phyloP scores from a whole-genome alignment of 2,888 invertebrate species.

The Pinctada fucata region DNA sequence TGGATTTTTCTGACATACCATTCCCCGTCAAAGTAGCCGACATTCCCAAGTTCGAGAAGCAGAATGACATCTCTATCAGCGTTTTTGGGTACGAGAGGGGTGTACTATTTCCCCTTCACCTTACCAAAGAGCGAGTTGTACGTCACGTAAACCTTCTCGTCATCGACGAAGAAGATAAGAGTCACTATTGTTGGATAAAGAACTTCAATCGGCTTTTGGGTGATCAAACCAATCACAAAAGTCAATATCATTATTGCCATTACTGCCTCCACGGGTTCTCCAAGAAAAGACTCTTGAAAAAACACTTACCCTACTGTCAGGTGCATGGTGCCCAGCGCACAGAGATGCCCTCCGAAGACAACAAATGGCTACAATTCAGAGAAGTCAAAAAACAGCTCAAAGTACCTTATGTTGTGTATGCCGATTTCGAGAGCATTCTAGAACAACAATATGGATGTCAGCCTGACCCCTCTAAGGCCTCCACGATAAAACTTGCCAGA shows the following conservation, averaged over 20 bases:
- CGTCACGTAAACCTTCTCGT: conserved; percentile 21
- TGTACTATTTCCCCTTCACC: conserved; percentile 34
- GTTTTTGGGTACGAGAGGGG: conserved; percentile 40
- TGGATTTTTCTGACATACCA: conserved; percentile 29
- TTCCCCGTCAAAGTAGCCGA: conserved; percentile 27
- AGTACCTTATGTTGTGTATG: conserved; percentile 25
- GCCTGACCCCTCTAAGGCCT: neutral
- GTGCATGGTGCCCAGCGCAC: conserved; percentile 20
- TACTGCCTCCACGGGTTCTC: conserved; percentile 42
- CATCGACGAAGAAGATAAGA: conserved; percentile 3
- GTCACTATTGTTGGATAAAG: conserved; percentile 28
- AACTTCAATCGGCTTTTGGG: conserved; percentile 5
- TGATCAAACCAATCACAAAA: neutral
- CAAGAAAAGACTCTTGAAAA: conserved; percentile 4
- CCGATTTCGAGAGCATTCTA: conserved; percentile 14
- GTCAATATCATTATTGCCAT: conserved; percentile 24
- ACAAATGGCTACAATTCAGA: neutral
- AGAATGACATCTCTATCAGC: conserved; percentile 40
- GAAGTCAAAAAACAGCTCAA: neutral
- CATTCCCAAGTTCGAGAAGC: conserved; percentile 36
- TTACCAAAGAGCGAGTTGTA: conserved; percentile 22
- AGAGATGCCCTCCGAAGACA: neutral
- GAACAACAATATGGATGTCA: conserved; percentile 17
- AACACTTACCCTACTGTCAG: conserved; percentile 24
- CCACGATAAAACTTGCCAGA: conserved; percentile 15